Evolutionary conservation across 2,888 invertebrate genomes (phyloP).

Genomic region (Xestia xanthographa): DNA sequence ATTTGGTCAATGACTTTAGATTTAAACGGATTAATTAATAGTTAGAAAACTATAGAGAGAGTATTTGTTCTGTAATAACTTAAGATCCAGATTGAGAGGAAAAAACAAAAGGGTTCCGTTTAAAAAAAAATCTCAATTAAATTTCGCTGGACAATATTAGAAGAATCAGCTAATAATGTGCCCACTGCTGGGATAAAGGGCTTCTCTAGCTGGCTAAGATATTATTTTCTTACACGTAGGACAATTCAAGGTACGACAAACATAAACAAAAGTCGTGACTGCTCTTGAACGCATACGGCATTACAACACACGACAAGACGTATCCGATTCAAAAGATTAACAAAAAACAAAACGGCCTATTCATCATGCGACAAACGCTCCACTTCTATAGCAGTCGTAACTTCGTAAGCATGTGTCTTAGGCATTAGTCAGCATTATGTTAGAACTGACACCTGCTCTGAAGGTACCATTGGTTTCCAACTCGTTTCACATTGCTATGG

Average conservation of each 20-base stretch:
- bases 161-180: background rate
- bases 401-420: slow-evolving; percentile 47
- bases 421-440: slow-evolving; percentile 46
- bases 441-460: slow-evolving; percentile 42
- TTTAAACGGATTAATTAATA: background rate
- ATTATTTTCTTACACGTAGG: slow-evolving; percentile 10
- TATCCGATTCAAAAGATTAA: slow-evolving; percentile 63
- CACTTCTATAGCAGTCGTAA: slow-evolving; percentile 63
- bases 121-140: background rate
- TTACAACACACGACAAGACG: slow-evolving; percentile 52
- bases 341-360: slow-evolving; percentile 60
- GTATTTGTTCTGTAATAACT: background rate
- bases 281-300: slow-evolving; percentile 50
- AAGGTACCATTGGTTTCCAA: slow-evolving; percentile 8
- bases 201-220: background rate
- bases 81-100: background rate
- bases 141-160: too few species aligned
- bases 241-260: slow-evolving; percentile 19
- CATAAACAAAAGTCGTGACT: slow-evolving; percentile 52
- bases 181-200: background rate
- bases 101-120: background rate
- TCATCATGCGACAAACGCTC: slow-evolving; percentile 62
- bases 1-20: slow-evolving; percentile 18
- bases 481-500: background rate
- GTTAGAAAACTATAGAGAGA: background rate